Evolutionary conservation across 1,140 invertebrate species (phyloP).

Genomic region (Cydia strobilella): DNA sequence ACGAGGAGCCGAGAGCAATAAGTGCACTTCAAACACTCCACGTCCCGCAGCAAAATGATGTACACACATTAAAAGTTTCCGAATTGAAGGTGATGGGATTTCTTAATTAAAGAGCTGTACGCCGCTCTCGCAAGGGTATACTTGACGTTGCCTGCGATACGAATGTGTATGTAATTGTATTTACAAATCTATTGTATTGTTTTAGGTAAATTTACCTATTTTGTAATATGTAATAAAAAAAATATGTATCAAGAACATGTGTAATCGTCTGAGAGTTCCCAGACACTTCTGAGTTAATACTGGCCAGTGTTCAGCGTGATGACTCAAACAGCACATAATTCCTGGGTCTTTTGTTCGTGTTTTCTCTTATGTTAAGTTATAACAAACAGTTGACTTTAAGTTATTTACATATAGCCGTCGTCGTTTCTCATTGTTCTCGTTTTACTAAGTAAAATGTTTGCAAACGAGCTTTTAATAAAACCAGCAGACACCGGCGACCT

Average conservation of each 20-base stretch:
- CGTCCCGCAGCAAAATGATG: constrained; percentile 59
- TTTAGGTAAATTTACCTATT: background rate
- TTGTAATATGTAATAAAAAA: background rate
- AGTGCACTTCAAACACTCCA: constrained; percentile 62
- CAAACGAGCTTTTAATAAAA: constrained; percentile 57
- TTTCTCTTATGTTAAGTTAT: constrained; percentile 38
- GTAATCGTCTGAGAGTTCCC: background rate
- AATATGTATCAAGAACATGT: background rate
- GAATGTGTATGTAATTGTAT: background rate
- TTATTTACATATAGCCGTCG: constrained; percentile 52
- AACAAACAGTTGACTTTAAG: constrained; percentile 47
- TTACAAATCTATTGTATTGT: background rate
- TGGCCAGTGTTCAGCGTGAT: background rate
- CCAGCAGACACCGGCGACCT: constrained; percentile 44
- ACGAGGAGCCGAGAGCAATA: constrained; percentile 55
- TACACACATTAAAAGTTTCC: constrained; percentile 75
- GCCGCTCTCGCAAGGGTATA: constrained; percentile 36
- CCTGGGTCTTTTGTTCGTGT: constrained; percentile 35
- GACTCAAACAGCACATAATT: constrained; percentile 31
- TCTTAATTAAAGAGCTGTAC: constrained; percentile 57
- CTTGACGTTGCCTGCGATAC: background rate
- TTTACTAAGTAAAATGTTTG: constrained; percentile 48
- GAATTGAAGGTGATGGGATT: constrained; percentile 64
- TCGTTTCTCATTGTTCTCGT: constrained; percentile 49
- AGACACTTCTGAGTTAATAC: constrained; percentile 10